phyloP scores from a whole-genome alignment of 2,888 invertebrate species.

The Pristionchus exspectatus region DNA sequence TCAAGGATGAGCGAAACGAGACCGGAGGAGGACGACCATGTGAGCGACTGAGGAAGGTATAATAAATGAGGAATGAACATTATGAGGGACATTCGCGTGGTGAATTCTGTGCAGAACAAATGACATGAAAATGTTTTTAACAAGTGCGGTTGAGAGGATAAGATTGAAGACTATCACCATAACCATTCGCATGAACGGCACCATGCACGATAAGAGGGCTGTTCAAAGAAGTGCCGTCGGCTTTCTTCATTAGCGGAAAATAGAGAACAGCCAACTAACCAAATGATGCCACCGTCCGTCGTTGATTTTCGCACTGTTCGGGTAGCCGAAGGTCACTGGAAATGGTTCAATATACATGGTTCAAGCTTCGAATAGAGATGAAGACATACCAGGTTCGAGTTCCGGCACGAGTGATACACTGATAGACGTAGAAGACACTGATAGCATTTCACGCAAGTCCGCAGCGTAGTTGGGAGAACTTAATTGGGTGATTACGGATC shows the following conservation, averaged over 20 bases:
- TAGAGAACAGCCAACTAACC: constrained; percentile 55
- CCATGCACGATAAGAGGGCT: too few species aligned
- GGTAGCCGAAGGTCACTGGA: constrained; percentile 66
- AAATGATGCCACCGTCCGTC: constrained; percentile 93
- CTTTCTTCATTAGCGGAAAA: too few species aligned
- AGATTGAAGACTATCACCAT: too few species aligned
- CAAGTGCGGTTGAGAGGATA: too few species aligned
- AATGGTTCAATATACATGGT: neutral
- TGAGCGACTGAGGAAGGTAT: constrained; percentile 87
- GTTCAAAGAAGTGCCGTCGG: too few species aligned
- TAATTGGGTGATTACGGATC: constrained; percentile 65
- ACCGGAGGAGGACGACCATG: constrained; percentile 93
- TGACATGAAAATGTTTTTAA: too few species aligned
- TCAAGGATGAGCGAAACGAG: constrained; percentile 93
- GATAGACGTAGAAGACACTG: constrained; percentile 94
- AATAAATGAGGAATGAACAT: too few species aligned
- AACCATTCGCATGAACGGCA: too few species aligned
- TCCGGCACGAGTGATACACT: constrained; percentile 88
- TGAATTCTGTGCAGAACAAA: too few species aligned
- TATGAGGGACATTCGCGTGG: too few species aligned
- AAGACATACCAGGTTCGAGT: neutral
- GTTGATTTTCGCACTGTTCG: constrained; percentile 83
- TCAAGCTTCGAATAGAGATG: too few species aligned
- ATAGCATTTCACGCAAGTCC: constrained; percentile 87
- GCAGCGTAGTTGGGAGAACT: constrained; percentile 86